Evolutionary conservation across 2,113 vertebrate species (phyloP).

Genomic region (Machaerirhynchus nigripectus): DNA sequence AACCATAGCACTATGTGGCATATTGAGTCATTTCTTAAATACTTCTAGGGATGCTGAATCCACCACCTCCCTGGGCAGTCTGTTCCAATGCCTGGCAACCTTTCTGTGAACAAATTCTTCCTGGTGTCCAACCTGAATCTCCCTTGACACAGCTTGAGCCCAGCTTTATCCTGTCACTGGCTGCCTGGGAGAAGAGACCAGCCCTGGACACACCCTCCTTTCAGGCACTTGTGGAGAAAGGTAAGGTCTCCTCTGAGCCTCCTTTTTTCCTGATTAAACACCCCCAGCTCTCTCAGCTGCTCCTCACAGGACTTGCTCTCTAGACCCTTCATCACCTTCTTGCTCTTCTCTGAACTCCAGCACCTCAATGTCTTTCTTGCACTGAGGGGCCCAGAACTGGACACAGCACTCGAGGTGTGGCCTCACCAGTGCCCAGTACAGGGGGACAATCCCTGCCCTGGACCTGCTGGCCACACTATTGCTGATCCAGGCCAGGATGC

Average conservation of each 20-base stretch:
- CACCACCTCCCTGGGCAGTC: rapidly evolving
- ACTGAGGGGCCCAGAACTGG: not conserved
- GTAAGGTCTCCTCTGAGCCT: too few species aligned
- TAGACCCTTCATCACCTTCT: not conserved
- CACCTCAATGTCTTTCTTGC: not conserved
- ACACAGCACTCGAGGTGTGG: not conserved
- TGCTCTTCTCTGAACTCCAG: not conserved
- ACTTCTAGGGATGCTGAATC: not conserved
- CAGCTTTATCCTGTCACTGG: not conserved
- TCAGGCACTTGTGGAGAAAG: too few species aligned
- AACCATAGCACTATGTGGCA: rapidly evolving
- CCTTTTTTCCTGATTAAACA: not conserved
- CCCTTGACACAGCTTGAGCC: not conserved
- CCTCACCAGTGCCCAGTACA: not conserved
- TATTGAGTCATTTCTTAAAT: not conserved
- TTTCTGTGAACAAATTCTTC: not conserved
- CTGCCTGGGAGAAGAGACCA: not conserved
- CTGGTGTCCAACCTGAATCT: not conserved
- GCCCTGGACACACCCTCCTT: not conserved
- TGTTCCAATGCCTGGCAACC: not conserved
- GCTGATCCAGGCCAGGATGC: not conserved
- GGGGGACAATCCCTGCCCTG: not conserved
- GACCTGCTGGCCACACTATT: not conserved
- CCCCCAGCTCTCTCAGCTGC: not conserved
- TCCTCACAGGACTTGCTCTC: not conserved